Conservation (phyloP, 2,888 invertebrate genomes). For the Danaus chrysippus region DNA sequence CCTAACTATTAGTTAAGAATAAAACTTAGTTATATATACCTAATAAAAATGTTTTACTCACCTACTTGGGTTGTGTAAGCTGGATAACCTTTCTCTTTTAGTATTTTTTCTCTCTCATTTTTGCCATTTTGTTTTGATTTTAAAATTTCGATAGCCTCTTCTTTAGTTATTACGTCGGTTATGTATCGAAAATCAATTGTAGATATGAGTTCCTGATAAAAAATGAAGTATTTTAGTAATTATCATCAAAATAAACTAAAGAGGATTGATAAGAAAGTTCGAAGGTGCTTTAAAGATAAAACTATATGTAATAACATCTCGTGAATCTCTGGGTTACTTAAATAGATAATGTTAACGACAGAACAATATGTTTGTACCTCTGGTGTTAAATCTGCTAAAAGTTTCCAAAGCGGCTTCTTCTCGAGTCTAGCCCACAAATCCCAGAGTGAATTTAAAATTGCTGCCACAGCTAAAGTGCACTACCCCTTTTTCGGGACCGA, state of each 20-base stretch:
- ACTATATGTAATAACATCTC: no score
- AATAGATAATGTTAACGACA: neutral
- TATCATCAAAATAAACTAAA: conserved; percentile 11
- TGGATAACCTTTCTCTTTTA: conserved; percentile 86
- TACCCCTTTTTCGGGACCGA: conserved; percentile 95
- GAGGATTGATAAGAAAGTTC: conserved; percentile 17
- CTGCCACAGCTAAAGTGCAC: conserved; percentile 92
- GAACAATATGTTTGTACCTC: conserved; percentile 65
- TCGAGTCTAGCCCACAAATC: conserved; percentile 93
- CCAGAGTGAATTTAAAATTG: conserved; percentile 94
- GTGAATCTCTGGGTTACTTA: no score
- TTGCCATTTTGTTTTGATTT: conserved; percentile 78
- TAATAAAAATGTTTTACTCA: no score
- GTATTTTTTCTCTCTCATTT: conserved; percentile 80
- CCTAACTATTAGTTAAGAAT: no score
- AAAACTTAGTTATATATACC: no score
- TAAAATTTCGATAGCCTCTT: conserved; percentile 87
- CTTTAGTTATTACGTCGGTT: conserved; percentile 88
- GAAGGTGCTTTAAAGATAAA: neutral
- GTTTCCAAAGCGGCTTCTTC: conserved; percentile 92
- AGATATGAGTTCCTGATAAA: conserved; percentile 82
- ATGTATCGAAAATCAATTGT: conserved; percentile 92
- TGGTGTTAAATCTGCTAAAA: conserved; percentile 90
- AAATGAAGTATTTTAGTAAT: conserved; percentile 18
- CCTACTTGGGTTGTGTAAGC: conserved; percentile 92